These are phyloP conservation scores for Troides oblongomaculatus DNA, from an alignment of 2,888 invertebrate species.

Conservation along the genomic window DNA sequence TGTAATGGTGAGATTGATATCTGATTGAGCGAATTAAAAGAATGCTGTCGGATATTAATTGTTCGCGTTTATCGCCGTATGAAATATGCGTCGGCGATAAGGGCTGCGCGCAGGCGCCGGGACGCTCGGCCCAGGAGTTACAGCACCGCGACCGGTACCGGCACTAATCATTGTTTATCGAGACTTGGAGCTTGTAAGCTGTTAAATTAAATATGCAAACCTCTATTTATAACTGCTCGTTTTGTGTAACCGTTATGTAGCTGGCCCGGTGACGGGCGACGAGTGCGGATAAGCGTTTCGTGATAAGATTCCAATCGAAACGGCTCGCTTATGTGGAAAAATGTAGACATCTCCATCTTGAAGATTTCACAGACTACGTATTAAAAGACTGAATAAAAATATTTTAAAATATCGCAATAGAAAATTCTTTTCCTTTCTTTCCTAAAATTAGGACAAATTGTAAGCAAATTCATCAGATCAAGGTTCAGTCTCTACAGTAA, in stretches of 20 bases:
- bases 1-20: constrained; percentile 9
- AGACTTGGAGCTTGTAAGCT: constrained; percentile 35
- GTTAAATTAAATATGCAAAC: constrained; percentile 40
- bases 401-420: too few relatives aligned
- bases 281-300: constrained; percentile 32
- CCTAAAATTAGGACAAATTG: too few relatives aligned
- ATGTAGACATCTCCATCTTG: background rate
- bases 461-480: too few relatives aligned
- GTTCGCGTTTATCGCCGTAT: constrained; percentile 11
- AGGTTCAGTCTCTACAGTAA: too few relatives aligned
- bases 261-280: constrained; percentile 25
- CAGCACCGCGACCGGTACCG: constrained; percentile 21
- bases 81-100: constrained; percentile 29
- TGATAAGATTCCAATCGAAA: background rate
- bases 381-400: too few relatives aligned
- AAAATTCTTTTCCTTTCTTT: too few relatives aligned
- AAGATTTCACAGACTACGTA: background rate
- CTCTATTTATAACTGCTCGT: constrained; percentile 37
- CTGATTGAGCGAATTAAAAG: constrained; percentile 17
- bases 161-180: constrained; percentile 39
- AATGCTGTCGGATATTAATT: constrained; percentile 14
- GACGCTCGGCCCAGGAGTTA: constrained; percentile 7
- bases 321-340: background rate
- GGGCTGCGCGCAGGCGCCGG: background rate
- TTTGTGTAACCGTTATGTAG: constrained; percentile 40